Evolutionary conservation across 2,113 vertebrate species (phyloP).

Genomic region (Hoplias malabaricus): DNA sequence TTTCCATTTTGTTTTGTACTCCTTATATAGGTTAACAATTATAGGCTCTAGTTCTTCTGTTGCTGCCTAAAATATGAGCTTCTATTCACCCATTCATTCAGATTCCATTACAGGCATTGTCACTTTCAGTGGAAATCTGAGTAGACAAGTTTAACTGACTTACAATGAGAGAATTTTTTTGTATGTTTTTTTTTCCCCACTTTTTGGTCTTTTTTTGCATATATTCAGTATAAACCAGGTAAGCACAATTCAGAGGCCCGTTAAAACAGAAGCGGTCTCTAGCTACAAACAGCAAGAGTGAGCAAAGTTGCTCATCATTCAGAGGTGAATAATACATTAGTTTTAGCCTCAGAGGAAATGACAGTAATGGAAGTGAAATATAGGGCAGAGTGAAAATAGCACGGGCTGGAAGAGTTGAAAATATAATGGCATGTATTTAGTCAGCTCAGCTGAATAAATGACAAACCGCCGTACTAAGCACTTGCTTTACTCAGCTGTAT

Average conservation of each 20-base stretch:
- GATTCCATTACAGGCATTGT: no score
- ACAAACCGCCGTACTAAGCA: background rate
- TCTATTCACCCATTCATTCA: no score
- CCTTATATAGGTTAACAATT: no score
- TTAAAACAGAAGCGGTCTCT: background rate
- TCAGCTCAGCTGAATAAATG: constrained; percentile 1
- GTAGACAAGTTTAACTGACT: no score
- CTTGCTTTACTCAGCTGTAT: background rate
- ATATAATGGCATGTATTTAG: background rate
- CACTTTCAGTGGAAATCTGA: no score
- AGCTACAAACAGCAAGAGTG: background rate
- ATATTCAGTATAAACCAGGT: background rate
- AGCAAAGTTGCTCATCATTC: background rate
- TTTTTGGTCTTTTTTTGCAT: background rate
- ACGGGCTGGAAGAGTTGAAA: background rate
- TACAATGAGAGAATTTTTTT: no score
- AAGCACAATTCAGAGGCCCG: background rate
- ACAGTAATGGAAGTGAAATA: constrained; percentile 29
- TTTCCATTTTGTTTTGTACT: no score
- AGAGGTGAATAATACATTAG: constrained; percentile 9
- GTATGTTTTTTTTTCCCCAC: background rate
- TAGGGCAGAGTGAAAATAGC: constrained; percentile 24
- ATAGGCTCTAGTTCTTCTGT: no score
- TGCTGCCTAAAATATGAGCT: no score
- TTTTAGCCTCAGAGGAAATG: background rate